Evolutionary conservation across 2,113 vertebrate species (phyloP).

Genomic region (Forbesichthys agassizii): DNA sequence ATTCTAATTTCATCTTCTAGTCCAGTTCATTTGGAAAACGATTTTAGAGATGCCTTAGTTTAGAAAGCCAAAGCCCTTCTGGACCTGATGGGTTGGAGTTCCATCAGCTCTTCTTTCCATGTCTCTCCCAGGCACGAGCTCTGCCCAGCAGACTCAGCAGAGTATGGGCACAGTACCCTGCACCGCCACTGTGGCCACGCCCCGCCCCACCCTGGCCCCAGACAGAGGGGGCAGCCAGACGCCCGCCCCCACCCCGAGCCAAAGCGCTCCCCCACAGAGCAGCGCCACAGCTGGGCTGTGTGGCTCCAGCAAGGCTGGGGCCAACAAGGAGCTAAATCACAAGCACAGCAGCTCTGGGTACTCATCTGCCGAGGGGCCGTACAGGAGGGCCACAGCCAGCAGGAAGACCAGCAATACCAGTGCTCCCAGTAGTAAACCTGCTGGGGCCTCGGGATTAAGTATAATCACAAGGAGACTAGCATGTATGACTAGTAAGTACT

Average conservation of each 20-base stretch:
- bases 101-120: background rate
- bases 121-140: constrained; percentile 22
- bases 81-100: too few species aligned
- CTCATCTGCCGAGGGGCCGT: constrained; percentile 65
- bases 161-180: constrained; percentile 30
- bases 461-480: constrained; percentile 27
- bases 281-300: background rate
- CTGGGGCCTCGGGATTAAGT: constrained; percentile 5
- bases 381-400: constrained; percentile 3
- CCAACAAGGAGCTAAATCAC: constrained; percentile 30
- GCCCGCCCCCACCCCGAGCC: background rate
- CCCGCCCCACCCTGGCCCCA: constrained; percentile 49
- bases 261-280: constrained; percentile 3
- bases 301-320: constrained; percentile 14
- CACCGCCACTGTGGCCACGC: constrained; percentile 16
- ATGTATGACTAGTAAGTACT: background rate
- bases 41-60: too few species aligned
- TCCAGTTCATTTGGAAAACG: too few species aligned
- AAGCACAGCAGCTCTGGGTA: constrained; percentile 69
- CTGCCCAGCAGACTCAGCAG: constrained; percentile 7
- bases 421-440: background rate
- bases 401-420: background rate
- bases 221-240: constrained; percentile 24
- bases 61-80: too few species aligned
- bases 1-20: background rate